A percentile compares a stretch with the other conserved stretches of the same genome.
These are phyloP conservation scores for Caradrina kadenii DNA, from an alignment of 2,888 invertebrate genomes.

Conservation along the genomic window DNA sequence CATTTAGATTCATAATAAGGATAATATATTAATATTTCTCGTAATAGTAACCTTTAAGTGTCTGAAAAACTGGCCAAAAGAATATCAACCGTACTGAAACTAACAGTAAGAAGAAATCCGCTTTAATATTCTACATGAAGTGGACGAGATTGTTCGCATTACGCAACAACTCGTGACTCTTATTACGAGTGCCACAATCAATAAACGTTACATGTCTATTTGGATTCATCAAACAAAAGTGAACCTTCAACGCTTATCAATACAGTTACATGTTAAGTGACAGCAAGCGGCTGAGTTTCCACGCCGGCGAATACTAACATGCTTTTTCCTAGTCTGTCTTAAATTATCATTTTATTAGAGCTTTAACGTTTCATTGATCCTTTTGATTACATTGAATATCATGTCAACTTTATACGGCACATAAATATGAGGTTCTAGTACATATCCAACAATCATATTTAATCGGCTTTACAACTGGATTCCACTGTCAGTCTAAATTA, in stretches of 20 bases:
- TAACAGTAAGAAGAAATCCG: constrained; percentile 64
- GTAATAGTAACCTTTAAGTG: constrained; percentile 25
- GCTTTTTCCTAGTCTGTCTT: constrained; percentile 78
- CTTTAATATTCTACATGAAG: constrained; percentile 78
- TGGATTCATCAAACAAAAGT: constrained; percentile 66
- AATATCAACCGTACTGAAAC: constrained; percentile 23
- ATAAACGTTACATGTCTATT: constrained; percentile 78
- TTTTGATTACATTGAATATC: constrained; percentile 52
- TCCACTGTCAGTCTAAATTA: constrained; percentile 27
- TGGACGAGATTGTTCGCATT: constrained; percentile 82
- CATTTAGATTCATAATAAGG: constrained; percentile 6
- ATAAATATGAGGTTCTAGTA: not conserved
- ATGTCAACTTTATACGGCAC: constrained; percentile 20
- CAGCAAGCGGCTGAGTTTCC: constrained; percentile 60
- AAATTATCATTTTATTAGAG: constrained; percentile 74
- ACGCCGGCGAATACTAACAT: constrained; percentile 77
- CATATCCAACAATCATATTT: constrained; percentile 2
- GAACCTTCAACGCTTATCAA: constrained; percentile 64
- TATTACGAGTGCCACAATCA: constrained; percentile 78
- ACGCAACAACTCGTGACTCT: constrained; percentile 90
- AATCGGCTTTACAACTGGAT: constrained; percentile 8
- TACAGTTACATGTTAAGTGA: constrained; percentile 69
- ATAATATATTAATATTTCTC: constrained; percentile 17
- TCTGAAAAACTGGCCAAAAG: constrained; percentile 5
- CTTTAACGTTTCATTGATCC: constrained; percentile 66